Percentiles rank a stretch among this genome's conserved stretches.
Conservation (phyloP, 2,113 vertebrate genomes). For the Henicopernis longicauda region DNA sequence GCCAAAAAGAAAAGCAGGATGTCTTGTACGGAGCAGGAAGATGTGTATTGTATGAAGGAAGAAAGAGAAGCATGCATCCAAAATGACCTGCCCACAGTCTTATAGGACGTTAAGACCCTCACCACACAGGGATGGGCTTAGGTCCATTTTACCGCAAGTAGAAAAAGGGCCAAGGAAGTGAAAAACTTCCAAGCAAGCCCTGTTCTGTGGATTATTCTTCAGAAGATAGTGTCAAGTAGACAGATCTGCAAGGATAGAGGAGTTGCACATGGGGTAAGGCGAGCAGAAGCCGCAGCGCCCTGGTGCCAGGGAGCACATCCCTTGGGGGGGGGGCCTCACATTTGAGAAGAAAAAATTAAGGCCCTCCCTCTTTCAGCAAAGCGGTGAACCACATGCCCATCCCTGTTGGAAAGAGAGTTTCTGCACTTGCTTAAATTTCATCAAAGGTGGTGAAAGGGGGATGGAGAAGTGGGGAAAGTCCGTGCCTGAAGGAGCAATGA, state of each 20-base stretch:
- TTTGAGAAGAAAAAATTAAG: neutral
- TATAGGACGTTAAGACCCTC: neutral
- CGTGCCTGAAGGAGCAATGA: neutral
- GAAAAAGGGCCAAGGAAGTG: neutral
- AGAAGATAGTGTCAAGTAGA: neutral
- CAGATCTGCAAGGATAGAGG: neutral
- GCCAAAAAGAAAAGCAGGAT: neutral
- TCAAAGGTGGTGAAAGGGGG: neutral
- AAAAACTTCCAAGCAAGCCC: neutral
- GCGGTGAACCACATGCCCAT: fast-evolving
- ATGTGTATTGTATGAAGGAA: neutral
- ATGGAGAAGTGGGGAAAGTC: neutral
- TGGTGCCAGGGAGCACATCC: neutral
- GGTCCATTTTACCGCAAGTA: neutral
- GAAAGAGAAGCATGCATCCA: neutral
- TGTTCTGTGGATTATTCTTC: neutral
- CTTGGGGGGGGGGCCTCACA: neutral
- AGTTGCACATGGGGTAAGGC: fast-evolving
- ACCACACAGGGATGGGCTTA: neutral
- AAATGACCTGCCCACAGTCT: neutral
- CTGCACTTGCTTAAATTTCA: neutral
- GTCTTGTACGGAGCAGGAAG: neutral
- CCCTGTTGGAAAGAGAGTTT: neutral
- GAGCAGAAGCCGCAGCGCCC: neutral
- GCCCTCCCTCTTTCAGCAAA: neutral